Evolutionary conservation across 2,113 vertebrate genomes (phyloP).

Genomic region (Grammomys dolichurus): DNA sequence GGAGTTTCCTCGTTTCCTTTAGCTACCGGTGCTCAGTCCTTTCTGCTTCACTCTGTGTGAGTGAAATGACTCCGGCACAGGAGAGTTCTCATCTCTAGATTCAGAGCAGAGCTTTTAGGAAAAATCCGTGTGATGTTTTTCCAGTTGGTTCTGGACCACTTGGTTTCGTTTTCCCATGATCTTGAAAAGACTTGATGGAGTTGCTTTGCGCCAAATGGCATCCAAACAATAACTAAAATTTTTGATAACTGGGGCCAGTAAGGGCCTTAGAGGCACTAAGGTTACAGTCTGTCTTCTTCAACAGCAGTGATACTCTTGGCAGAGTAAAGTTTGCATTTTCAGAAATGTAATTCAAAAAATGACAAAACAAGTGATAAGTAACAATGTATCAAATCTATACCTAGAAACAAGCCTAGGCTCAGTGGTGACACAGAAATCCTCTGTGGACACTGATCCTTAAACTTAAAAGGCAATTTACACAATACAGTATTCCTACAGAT

Average conservation of each 20-base stretch:
- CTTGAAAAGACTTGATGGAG: neutral
- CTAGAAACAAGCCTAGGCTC: neutral
- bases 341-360: constrained; percentile 29
- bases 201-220: constrained; percentile 32
- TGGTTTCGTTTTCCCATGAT: constrained; percentile 10
- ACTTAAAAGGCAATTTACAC: neutral
- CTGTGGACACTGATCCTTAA: constrained; percentile 11
- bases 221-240: constrained; percentile 42
- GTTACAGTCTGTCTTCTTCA: neutral
- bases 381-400: constrained; percentile 41
- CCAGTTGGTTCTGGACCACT: constrained; percentile 9
- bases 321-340: constrained; percentile 41
- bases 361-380: constrained; percentile 32
- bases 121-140: constrained; percentile 20
- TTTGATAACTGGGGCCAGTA: neutral
- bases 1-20: neutral
- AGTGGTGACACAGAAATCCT: neutral
- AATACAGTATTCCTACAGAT: neutral
- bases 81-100: constrained; percentile 32
- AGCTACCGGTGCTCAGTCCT: neutral
- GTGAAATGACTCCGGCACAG: neutral
- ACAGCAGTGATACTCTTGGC: neutral
- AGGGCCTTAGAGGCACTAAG: neutral
- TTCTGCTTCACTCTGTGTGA: neutral
- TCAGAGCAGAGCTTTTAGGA: constrained; percentile 27